Conservation (phyloP, 2,113 vertebrate genomes). For the Cynocephalus volans region DNA sequence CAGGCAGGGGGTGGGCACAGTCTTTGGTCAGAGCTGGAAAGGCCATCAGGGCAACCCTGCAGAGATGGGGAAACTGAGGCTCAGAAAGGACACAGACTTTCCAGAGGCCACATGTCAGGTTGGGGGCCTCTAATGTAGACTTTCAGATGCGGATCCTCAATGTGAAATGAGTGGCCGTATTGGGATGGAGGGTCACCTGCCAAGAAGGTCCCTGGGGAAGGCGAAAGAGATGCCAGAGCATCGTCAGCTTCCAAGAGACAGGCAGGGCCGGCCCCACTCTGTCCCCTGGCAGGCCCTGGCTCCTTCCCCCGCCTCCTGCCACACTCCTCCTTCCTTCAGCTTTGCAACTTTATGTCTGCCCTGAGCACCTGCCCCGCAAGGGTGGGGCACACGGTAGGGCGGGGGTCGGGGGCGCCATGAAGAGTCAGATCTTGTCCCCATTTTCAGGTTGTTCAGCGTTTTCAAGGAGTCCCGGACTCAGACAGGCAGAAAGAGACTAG, state of each 20-base stretch:
- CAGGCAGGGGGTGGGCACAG: neutral
- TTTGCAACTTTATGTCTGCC: neutral
- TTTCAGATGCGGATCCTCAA: too few species aligned
- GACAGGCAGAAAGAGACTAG: neutral
- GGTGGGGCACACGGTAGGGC: accelerated
- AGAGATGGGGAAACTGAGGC: conserved; percentile 13
- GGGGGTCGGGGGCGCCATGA: neutral
- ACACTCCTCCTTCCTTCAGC: neutral
- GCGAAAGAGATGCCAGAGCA: too few species aligned
- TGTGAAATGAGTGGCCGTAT: too few species aligned
- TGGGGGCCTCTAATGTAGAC: too few species aligned
- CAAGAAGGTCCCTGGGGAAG: too few species aligned
- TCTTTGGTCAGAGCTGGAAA: conserved; percentile 12
- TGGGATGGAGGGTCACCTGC: too few species aligned
- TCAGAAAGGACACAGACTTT: neutral
- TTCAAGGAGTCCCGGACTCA: neutral
- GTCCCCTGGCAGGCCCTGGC: neutral
- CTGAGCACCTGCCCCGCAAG: neutral
- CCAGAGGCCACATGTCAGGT: too few species aligned
- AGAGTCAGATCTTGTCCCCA: neutral
- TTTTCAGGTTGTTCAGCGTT: neutral
- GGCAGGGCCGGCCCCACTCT: too few species aligned
- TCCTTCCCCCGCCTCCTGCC: neutral
- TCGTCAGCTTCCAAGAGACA: too few species aligned
- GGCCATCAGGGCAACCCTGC: neutral